Conservation (phyloP, 2,113 vertebrate genomes). For the Lathamus discolor region DNA sequence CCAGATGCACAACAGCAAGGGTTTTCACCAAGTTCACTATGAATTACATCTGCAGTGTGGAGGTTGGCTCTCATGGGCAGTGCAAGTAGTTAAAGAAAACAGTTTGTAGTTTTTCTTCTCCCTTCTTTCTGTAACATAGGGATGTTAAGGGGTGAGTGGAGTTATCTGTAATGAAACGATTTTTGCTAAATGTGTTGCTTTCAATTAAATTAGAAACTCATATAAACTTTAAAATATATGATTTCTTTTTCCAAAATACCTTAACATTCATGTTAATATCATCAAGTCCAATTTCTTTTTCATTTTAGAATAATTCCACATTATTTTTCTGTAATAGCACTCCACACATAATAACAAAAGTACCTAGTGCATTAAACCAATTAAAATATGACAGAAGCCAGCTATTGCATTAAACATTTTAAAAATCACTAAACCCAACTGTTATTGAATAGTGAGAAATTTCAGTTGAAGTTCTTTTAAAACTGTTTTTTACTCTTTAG, state of each 20-base stretch:
- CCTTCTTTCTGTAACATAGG: background rate
- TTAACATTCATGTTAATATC: background rate
- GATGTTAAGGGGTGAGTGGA: background rate
- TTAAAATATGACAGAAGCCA: background rate
- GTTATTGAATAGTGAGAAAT: background rate
- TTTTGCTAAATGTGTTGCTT: background rate
- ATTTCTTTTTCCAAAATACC: background rate
- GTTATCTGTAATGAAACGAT: fast-evolving
- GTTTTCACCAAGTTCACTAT: background rate
- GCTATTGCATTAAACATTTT: background rate
- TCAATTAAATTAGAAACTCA: background rate
- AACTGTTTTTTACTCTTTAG: background rate
- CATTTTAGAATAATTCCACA: background rate
- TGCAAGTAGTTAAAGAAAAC: background rate
- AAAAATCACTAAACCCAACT: background rate
- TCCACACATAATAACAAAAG: background rate
- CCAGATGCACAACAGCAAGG: background rate
- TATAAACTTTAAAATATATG: background rate
- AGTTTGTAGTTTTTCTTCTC: background rate
- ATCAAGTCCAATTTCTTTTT: background rate
- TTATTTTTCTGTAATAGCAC: background rate
- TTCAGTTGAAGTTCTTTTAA: background rate
- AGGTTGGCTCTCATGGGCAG: background rate
- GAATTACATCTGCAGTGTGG: background rate
- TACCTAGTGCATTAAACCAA: background rate